A percentile compares a stretch with the other conserved stretches of the same genome.
These are phyloP conservation scores for Emys orbicularis DNA, from an alignment of 2,797 vertebrate species.

Conservation along the genomic window DNA sequence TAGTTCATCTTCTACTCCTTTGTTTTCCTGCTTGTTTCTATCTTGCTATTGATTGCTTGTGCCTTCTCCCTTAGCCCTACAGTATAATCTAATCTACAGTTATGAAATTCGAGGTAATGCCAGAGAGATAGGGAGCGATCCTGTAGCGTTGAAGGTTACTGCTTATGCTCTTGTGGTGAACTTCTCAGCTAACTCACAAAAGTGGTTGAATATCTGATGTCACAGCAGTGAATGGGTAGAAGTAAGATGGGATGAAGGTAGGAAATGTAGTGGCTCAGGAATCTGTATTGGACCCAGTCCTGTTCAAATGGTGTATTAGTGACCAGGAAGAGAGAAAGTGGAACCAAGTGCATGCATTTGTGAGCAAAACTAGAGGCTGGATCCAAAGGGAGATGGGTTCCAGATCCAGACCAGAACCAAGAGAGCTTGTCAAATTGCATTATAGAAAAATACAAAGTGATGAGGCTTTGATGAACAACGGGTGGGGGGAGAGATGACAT, in stretches of 20 bases:
- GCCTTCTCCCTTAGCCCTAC: neutral
- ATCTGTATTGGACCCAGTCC: neutral
- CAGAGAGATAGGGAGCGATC: neutral
- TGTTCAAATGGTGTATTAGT: neutral
- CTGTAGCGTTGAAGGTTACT: constrained; percentile 2
- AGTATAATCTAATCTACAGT: constrained; percentile 8
- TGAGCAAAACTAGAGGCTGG: neutral
- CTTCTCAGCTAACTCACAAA: neutral
- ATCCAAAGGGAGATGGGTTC: neutral
- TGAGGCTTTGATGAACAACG: neutral
- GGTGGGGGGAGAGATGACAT: neutral
- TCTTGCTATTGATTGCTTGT: neutral
- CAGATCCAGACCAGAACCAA: neutral
- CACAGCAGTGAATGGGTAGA: neutral
- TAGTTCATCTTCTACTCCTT: neutral
- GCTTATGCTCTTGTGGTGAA: neutral
- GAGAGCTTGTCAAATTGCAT: neutral
- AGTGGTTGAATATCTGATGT: neutral
- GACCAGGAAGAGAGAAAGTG: neutral
- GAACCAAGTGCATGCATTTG: neutral
- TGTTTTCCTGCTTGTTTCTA: neutral
- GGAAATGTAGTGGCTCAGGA: neutral
- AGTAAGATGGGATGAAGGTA: neutral
- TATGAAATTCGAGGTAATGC: neutral
- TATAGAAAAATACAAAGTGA: neutral